Base-by-base conservation (phyloP, 2,797 vertebrate species). In the Argentina silus region DNA sequence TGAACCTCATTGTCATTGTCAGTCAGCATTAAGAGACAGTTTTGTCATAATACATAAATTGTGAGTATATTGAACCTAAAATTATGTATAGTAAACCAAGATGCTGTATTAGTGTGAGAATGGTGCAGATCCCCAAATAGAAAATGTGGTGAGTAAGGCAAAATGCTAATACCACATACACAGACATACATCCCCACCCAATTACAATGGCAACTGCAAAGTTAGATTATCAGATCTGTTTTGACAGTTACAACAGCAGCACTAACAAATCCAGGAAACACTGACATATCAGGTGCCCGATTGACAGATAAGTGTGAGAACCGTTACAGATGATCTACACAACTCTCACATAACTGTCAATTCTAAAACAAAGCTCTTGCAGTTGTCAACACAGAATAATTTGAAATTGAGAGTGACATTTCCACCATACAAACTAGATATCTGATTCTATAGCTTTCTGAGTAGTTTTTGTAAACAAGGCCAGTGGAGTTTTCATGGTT, bases 261-360 rank as follows among this genome's bases (percentile, higher is more conserved):
- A 70, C 78, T 72, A 7, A 21, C 56, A 76, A 82, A 79, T 83
- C 79, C 82, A 73, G 86, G 84, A 82, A 86, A 82, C 77, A 64
- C 68, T 69, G 75, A 83, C 79, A 69, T 85, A 85, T 88, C 86
- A 86, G 86, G 83, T 88, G 71, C 73, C 79, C 80, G 89, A 90
- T 87, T 73, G 72, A 77, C 72, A 84, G 88, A 89, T 90, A 90
- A 88, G 81, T 81, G 81, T 86, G 85, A 85, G 88, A 87, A 81
- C 85, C 68, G 83, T 81, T 76, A 70, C 56, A 84, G 85, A 87
- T 86, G 86, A 87, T 60, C 42, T 61, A 21, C 10, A 47, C 6
- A 21, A 21, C 17, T 19, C 1, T 21, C 64, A 23, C 19, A 11
- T 6, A 47, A 21, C 45, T 48, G 45, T 14, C 62, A 10, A 10